phyloP scores from a whole-genome alignment of 2,113 vertebrate species.

The Laticauda laticaudata region DNA sequence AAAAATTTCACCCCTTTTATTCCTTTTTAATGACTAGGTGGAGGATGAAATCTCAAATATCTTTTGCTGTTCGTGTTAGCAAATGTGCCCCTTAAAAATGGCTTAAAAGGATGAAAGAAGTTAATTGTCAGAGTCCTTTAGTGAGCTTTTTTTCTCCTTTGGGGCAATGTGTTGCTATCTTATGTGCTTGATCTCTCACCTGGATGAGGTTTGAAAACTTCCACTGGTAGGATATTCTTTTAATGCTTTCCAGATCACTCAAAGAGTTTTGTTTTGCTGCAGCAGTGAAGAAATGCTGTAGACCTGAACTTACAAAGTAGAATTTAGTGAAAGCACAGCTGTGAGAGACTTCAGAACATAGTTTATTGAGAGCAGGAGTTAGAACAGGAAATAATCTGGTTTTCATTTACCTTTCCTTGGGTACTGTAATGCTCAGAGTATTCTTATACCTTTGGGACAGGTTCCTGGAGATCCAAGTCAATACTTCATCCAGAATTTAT shows the following conservation, averaged over 20 bases:
- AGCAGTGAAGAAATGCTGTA: neutral
- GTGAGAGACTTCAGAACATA: neutral
- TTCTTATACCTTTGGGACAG: neutral
- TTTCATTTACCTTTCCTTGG: neutral
- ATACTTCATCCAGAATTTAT: neutral
- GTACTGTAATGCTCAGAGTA: neutral
- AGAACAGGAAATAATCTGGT: neutral
- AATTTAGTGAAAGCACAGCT: neutral
- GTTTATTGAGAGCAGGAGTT: neutral
- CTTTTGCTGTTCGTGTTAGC: constrained; percentile 49
- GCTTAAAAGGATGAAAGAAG: constrained; percentile 53
- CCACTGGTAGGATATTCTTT: constrained; percentile 24
- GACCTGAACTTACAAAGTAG: neutral
- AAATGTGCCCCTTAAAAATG: constrained; percentile 64
- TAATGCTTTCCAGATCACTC: constrained; percentile 19
- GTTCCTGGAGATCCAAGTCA: neutral
- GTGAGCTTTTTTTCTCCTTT: constrained; percentile 44
- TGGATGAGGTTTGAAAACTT: constrained; percentile 28
- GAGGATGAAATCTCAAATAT: constrained; percentile 59
- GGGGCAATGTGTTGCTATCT: constrained; percentile 3
- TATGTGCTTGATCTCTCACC: constrained; percentile 47
- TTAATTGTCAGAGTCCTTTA: constrained; percentile 62
- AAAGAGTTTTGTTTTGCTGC: constrained; percentile 6
- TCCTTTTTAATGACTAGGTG: constrained; percentile 51
- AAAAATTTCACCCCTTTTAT: too few relatives aligned